Percentiles rank a stretch among this genome's conserved stretches.
Conservation (phyloP, 1,140 invertebrate genomes). For the Scaptomyza hsui region DNA sequence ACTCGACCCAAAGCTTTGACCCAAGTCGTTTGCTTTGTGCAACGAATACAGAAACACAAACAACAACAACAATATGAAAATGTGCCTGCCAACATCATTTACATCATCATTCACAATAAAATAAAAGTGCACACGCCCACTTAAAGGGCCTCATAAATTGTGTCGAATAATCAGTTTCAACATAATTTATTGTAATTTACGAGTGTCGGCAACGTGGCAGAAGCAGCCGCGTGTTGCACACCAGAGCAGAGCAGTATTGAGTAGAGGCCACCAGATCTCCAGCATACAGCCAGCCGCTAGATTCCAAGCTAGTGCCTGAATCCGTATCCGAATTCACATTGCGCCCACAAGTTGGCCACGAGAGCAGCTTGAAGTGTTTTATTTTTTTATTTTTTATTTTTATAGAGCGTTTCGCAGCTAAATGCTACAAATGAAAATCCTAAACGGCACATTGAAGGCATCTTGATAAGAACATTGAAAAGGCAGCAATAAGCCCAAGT, state of each 20-base stretch:
- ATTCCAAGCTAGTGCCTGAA: conserved; percentile 16
- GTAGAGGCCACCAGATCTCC: conserved; percentile 19
- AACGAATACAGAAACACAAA: conserved; percentile 30
- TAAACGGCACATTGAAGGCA: conserved; percentile 81
- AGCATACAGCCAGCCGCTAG: conserved; percentile 28
- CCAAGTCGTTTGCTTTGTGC: conserved; percentile 29
- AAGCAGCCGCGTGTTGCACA: conserved; percentile 25
- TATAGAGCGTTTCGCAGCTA: conserved; percentile 67
- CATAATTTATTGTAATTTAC: conserved; percentile 83
- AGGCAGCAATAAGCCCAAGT: conserved; percentile 28
- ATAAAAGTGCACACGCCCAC: conserved; percentile 81
- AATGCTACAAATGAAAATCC: conserved; percentile 82
- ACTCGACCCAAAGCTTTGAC: conserved; percentile 48
- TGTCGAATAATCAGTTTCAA: conserved; percentile 81
- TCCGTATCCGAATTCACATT: conserved; percentile 54
- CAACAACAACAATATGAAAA: conserved; percentile 45
- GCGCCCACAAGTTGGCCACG: conserved; percentile 55
- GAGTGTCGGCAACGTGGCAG: conserved; percentile 73
- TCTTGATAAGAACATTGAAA: conserved; percentile 69
- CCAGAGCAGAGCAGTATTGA: conserved; percentile 4
- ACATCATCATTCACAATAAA: conserved; percentile 83
- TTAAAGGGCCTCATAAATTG: conserved; percentile 81
- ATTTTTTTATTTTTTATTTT: conserved; percentile 47
- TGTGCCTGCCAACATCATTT: conserved; percentile 76
- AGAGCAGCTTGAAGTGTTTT: conserved; percentile 28